phyloP scores from a whole-genome alignment of 2,113 vertebrate species.

The Amblyopsis rosae region DNA sequence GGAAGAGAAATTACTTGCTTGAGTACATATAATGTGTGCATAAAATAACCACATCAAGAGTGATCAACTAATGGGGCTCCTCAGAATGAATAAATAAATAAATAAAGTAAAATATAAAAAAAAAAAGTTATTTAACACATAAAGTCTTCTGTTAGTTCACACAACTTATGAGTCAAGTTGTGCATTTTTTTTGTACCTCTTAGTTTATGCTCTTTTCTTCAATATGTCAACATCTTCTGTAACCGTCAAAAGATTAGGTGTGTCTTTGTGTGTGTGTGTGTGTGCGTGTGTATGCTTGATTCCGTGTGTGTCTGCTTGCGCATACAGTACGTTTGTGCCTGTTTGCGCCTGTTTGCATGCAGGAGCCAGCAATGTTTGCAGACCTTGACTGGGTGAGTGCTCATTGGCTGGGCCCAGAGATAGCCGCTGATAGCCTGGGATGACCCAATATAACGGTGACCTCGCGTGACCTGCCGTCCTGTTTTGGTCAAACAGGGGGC shows the following conservation, averaged over 20 bases:
- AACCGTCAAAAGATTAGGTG: background rate
- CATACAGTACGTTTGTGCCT: constrained; percentile 7
- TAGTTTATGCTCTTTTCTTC: too few species aligned
- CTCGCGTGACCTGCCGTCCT: constrained; percentile 35
- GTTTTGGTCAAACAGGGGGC: constrained; percentile 59
- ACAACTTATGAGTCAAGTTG: too few species aligned
- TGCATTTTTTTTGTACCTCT: too few species aligned
- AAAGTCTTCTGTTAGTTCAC: too few species aligned
- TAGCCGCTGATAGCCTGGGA: constrained; percentile 69
- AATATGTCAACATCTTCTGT: too few species aligned
- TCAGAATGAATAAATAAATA: too few species aligned
- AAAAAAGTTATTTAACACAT: too few species aligned
- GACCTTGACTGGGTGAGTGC: constrained; percentile 55
- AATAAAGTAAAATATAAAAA: too few species aligned
- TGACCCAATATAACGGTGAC: constrained; percentile 67
- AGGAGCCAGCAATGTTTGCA: constrained; percentile 52
- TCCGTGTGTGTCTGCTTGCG: constrained; percentile 10
- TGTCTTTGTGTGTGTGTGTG: constrained; percentile 1
- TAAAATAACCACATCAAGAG: too few species aligned
- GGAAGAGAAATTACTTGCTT: constrained; percentile 3
- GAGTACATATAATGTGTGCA: too few species aligned
- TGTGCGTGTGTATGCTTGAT: background rate
- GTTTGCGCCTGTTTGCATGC: constrained; percentile 32
- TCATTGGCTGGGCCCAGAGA: constrained; percentile 60
- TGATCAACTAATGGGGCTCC: too few species aligned